These are phyloP conservation scores for Zoroaster sp. DNA, from an alignment of 53 echinoderm and acorn worm genomes.

Conservation along the genomic window DNA sequence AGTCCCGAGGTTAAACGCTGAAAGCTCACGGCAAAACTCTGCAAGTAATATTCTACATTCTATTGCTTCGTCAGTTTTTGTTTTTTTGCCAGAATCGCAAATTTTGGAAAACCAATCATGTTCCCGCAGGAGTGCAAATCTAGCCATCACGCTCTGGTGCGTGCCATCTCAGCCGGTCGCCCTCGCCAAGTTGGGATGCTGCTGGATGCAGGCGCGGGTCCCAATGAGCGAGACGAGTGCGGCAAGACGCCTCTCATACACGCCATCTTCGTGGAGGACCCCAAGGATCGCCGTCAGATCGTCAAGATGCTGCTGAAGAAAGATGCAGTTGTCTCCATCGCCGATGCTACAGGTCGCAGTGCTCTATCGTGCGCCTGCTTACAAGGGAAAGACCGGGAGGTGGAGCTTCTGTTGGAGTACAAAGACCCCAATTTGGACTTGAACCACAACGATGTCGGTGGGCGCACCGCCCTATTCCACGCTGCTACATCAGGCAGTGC, in stretches of 20 bases:
- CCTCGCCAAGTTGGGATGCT: constrained; percentile 85
- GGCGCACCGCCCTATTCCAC: constrained; percentile 84
- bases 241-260: constrained; percentile 81
- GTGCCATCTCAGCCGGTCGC: constrained; percentile 70
- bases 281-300: constrained; percentile 64
- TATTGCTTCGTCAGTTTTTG: too few relatives aligned
- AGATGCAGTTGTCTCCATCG: constrained; percentile 58
- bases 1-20: constrained; percentile 20
- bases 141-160: constrained; percentile 61
- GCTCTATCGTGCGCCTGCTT: constrained; percentile 87
- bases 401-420: constrained; percentile 57
- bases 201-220: constrained; percentile 70
- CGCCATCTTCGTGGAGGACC: constrained; percentile 78
- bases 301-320: constrained; percentile 65
- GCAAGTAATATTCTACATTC: too few relatives aligned
- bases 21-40: neutral
- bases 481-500: constrained; percentile 87
- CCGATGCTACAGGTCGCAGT: constrained; percentile 69
- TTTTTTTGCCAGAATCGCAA: neutral
- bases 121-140: constrained; percentile 50
- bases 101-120: constrained; percentile 21
- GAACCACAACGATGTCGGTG: constrained; percentile 75
- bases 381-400: constrained; percentile 67
- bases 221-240: constrained; percentile 68
- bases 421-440: constrained; percentile 73